Evolutionary conservation across 2,113 vertebrate species (phyloP), one percentile per base, ranked within the genome.

Genomic region (Psophia crepitans): DNA sequence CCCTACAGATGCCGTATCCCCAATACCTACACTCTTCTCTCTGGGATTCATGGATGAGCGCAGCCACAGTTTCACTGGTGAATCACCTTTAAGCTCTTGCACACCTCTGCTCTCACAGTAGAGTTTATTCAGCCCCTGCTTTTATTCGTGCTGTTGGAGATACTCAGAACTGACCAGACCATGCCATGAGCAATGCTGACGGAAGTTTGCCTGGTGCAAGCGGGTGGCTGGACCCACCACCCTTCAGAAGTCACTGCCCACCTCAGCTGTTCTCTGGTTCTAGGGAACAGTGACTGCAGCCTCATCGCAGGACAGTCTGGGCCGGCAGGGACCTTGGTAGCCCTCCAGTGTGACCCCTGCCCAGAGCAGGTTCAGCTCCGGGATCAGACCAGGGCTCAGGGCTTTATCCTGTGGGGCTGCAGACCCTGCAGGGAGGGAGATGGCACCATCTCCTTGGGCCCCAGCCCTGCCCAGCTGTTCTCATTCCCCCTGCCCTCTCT

Each of bases 171-270:
- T 24, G 27, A 75, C 6, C 14, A 61, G 32, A 51, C 1, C 3
- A 79, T 69, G 58, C 58, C 35, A 27, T 6, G 10, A 77, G 6
- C 18, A 46, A n/a, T 0, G 0, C 1, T 3, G 3, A 46, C 6
- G 19, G 35, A 48, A 53, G 32, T 0, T 69, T 30, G 41, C 9
- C 18, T 41, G 7, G 17, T 65, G 46, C 4, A 5, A 46, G 20
- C 5, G 49, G 11, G 5, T 11, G 10, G 0, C 3, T 60, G 57
- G 39, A 93, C 12, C 32, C 4, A 37, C 7, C 14, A 11, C 7
- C 11, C 19, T 92, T 43, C 32, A 37, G 39, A 69, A 15, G 16
- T 41, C 41, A 92, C 17, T 78, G 65, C 17, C 33, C 39, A 24
- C 14, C 11, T 32, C 24, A 27, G 7, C 54, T 43, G 22, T 87